These are phyloP conservation scores for Dissostichus mawsoni DNA, from an alignment of 2,113 vertebrate species.

Conservation along the genomic window DNA sequence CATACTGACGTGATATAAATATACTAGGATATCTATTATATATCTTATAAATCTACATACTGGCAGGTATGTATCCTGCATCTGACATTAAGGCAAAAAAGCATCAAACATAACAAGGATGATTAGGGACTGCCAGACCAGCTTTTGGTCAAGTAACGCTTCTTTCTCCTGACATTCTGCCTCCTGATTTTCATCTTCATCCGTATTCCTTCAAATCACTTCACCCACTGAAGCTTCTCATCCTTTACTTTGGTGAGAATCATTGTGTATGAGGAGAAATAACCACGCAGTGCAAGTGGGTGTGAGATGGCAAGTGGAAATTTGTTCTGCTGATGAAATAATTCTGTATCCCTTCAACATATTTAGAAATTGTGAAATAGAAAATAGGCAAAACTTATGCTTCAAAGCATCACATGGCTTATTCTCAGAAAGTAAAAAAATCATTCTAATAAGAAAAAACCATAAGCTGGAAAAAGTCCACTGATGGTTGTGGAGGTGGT, in stretches of 20 bases:
- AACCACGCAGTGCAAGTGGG: constrained; percentile 68
- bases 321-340: constrained; percentile 70
- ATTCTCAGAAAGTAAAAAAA: constrained; percentile 80
- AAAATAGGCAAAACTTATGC: constrained; percentile 84
- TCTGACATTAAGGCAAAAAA: constrained; percentile 86
- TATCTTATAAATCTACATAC: constrained; percentile 80
- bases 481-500: constrained; percentile 66
- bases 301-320: constrained; percentile 61
- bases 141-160: constrained; percentile 12
- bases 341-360: constrained; percentile 63
- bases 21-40: constrained; percentile 79
- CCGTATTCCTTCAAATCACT: constrained; percentile 44
- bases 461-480: constrained; percentile 72
- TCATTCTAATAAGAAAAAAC: constrained; percentile 63
- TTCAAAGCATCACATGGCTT: constrained; percentile 85
- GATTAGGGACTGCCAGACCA: constrained; percentile 66
- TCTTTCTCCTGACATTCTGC: constrained; percentile 66
- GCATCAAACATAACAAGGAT: constrained; percentile 80
- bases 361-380: constrained; percentile 73
- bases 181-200: constrained; percentile 64
- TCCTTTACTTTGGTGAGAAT: constrained; percentile 82
- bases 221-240: constrained; percentile 50
- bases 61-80: constrained; percentile 80
- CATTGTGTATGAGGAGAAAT: constrained; percentile 66
- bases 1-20: constrained; percentile 81